Base-by-base conservation (phyloP, 2,888 invertebrate genomes). In the Mythimna impura region DNA sequence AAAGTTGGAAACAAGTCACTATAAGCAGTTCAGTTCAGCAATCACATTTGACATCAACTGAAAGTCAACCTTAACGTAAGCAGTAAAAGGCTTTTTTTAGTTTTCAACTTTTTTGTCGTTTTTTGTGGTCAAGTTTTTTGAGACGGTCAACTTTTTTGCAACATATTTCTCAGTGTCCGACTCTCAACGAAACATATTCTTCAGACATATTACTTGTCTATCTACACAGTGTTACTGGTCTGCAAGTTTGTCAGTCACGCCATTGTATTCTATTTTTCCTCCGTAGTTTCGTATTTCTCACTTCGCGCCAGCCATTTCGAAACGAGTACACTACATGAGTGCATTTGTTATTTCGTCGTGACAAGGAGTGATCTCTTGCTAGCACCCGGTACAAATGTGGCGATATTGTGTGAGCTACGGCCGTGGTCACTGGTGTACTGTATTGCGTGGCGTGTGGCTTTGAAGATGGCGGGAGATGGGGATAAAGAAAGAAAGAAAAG, bases 271-370 rank as follows among this genome's bases (percentile, higher is more conserved):
- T 34, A 69, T 68, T 47, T 30, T 69, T 66, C 55, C 50, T 22
- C 25, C 22, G 25, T 30, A 30, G 30, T 58, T 62, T 63, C 43
- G 25, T 52, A 43, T 68, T 71, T 52, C 36, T 25, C 40, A 57
- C 52, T 50, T 22, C 20, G 34, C 30, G 30, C 30, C 55, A 0
- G 67, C 68, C 54, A 58, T 79, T 66, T 71, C 55, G 34, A 70
- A 64, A 65, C 43, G 66, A 50, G 63, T 43, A 52, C n/a, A 66
- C 47, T 65, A 50, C 62, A 66, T 36, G 72, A 78, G 73, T 81
- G 70, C 83, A 78, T 81, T 82, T 73, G 70, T 78, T 82, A 73
- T 73, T 61, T 65, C n/a, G 12, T 47, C 6, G 54, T 64, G 79
- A 78, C 79, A 66, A 62, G 61, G 55, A 54, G 50, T 47, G 58